Conservation (phyloP, 1,140 invertebrate species). For the Achatina immaculata region DNA sequence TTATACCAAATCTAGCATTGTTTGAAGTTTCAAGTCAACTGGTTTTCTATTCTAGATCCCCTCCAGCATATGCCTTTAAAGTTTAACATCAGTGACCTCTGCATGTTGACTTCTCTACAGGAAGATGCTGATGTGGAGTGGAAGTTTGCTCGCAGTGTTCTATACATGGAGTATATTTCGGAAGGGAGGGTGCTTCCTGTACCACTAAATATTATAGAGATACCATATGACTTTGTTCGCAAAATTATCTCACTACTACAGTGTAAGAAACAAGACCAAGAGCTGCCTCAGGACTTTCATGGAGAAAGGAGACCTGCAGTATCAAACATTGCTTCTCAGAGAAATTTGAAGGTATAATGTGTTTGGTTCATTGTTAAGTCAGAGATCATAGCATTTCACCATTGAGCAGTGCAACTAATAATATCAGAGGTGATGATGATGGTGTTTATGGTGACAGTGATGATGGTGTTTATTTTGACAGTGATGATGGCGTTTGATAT, state of each 20-base stretch:
- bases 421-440: no score
- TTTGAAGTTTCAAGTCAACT: no score
- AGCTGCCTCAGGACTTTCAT: not conserved
- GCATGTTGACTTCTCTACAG: conserved; percentile 70
- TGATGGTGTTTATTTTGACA: no score
- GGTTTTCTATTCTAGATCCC: no score
- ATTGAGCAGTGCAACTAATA: no score
- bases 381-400: no score
- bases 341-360: not conserved
- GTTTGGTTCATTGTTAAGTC: no score
- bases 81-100: no score
- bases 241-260: not conserved
- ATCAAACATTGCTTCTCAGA: not conserved
- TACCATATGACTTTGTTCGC: conserved; percentile 73
- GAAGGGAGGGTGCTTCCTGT: conserved; percentile 87
- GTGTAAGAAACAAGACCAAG: not conserved
- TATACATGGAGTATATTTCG: conserved; percentile 94
- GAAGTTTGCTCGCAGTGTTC: conserved; percentile 89
- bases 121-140: conserved; percentile 90
- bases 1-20: no score
- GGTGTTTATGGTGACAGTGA: no score
- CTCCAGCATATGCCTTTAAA: no score
- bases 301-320: not conserved
- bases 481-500: no score
- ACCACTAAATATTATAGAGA: conserved; percentile 91